Conservation (phyloP, 2,797 vertebrate genomes). For the Sebastes umbrosus region DNA sequence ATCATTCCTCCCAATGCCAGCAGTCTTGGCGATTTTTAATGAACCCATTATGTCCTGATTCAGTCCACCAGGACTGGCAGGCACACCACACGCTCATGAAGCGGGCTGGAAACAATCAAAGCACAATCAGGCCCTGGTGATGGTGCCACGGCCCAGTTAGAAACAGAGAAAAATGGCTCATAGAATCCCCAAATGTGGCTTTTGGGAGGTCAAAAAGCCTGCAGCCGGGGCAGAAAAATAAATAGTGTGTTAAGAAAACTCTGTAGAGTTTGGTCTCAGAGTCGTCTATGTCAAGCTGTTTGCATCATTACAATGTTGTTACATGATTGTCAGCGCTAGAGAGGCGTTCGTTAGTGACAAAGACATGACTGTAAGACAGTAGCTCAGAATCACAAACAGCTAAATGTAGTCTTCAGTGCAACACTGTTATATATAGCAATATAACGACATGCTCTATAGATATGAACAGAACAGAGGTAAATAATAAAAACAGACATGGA, state of each 20-base stretch:
- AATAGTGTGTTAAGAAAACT: slow-evolving; percentile 13
- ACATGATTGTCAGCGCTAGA: slow-evolving; percentile 19
- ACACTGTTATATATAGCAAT: neutral
- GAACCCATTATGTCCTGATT: slow-evolving; percentile 74
- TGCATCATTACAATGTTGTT: slow-evolving; percentile 25
- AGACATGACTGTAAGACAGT: neutral
- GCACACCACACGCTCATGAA: slow-evolving; percentile 53
- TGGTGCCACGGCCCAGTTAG: slow-evolving; percentile 40
- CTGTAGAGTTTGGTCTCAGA: slow-evolving; percentile 19
- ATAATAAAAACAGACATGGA: neutral
- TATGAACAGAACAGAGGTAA: neutral
- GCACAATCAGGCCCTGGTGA: slow-evolving; percentile 43
- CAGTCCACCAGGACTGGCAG: slow-evolving; percentile 71
- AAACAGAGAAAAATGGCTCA: slow-evolving; percentile 38
- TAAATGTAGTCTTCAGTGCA: slow-evolving; percentile 13
- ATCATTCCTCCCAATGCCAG: slow-evolving; percentile 79
- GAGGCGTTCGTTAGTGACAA: neutral
- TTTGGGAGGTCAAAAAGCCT: slow-evolving; percentile 38
- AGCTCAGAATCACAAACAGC: slow-evolving; percentile 18
- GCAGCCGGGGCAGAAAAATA: slow-evolving; percentile 27
- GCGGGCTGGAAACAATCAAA: slow-evolving; percentile 73
- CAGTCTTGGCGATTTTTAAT: slow-evolving; percentile 74
- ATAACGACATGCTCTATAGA: neutral
- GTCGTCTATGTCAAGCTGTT: slow-evolving; percentile 40
- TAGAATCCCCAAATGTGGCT: slow-evolving; percentile 24